Base-by-base conservation (phyloP, 2,797 vertebrate species). In the Bryconaethiops microstoma region DNA sequence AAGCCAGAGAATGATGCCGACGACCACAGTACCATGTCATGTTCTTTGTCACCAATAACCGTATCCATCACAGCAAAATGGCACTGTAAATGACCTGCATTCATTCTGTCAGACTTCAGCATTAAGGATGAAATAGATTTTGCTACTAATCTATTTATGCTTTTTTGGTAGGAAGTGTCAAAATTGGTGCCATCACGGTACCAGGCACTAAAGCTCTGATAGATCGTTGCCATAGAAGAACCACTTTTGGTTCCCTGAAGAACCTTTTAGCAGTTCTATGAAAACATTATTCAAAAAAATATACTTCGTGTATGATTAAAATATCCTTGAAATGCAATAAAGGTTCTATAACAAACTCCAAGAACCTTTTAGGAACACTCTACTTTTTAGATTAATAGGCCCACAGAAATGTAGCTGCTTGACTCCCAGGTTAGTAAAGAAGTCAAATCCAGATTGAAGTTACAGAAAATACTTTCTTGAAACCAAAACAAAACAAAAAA, bases 41-140 rank as follows among this genome's bases (percentile, higher is more conserved):
- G 89, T 84, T 89, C 90, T 92, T 92, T 92, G 91, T 93, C 90
- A 93, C 93, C 92, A 91, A 91, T 89, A 88, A 87, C 85, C 83
- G 85, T 76, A 90, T 92, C 88, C 88, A 91, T 93, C 91, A 90
- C 74, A n/a, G 85, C 88, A 90, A 93, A 88, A 81, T 69, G 77
- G 59, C 23, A 57, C 82, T 88, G 77, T 82, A 83, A 83, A 91
- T 92, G 90, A 85, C 80, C 82, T 50, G 64, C 40, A 67, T 68
- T 75, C 52, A 82, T 21, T 72, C 40, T 48, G 16, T 45, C 69
- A 77, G 60, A 71, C 55, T 14, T 29, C 23, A 64, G 13, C 25
- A 70, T 42, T 42, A 4, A 17, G 55, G 42, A 7, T n/a, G 35
- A 8, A 50, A 29, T 62, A 17, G 9, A 35, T 8, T 12, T 71